Conservation (phyloP, 2,113 vertebrate genomes). For the Oenanthe melanoleuca region DNA sequence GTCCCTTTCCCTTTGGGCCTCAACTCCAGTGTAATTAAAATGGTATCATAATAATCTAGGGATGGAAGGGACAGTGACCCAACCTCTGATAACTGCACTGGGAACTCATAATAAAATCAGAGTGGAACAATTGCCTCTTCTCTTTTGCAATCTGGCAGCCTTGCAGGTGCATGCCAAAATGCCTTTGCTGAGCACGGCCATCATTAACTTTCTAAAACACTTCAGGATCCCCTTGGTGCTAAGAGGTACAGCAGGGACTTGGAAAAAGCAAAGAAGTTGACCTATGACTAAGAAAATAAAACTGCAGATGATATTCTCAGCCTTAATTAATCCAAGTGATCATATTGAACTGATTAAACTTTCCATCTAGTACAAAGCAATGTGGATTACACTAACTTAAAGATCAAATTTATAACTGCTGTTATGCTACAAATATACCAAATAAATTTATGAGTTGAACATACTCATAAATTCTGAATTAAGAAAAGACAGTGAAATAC, state of each 20-base stretch:
- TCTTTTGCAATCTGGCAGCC: not conserved
- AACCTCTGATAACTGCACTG: not conserved
- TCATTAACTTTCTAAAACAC: not conserved
- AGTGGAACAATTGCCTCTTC: not conserved
- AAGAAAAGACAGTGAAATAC: not conserved
- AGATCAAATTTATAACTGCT: not conserved
- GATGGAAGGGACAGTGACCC: not conserved
- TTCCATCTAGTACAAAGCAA: not conserved
- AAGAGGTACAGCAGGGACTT: not conserved
- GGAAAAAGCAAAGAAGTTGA: not conserved
- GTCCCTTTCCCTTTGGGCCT: not conserved
- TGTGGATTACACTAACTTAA: not conserved
- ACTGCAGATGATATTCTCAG: not conserved
- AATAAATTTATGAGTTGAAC: not conserved
- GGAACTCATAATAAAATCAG: not conserved
- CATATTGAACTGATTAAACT: slow-evolving; percentile 17
- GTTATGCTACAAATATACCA: not conserved
- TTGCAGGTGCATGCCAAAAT: slow-evolving; percentile 11
- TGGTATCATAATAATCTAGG: not conserved
- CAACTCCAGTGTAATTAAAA: not conserved
- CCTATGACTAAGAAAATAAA: slow-evolving; percentile 22
- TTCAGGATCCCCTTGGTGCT: not conserved
- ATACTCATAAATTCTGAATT: not conserved
- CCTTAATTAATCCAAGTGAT: slow-evolving; percentile 22
- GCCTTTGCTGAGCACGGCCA: not conserved